These are phyloP conservation scores for Netelia melanura DNA, from an alignment of 2,888 invertebrate genomes.

Conservation along the genomic window DNA sequence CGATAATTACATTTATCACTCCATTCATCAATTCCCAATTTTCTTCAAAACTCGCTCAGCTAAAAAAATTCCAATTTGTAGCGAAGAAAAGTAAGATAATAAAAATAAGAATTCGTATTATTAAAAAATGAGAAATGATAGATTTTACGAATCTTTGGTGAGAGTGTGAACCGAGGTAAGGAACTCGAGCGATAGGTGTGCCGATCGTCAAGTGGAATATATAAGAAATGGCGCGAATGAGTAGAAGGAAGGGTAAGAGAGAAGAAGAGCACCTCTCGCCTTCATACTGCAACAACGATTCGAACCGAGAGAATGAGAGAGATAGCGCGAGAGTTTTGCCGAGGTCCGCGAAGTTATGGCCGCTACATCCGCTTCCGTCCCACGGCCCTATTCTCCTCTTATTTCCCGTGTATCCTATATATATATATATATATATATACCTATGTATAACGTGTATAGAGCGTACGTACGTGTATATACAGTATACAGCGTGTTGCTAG, in stretches of 20 bases:
- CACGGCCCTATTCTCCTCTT: conserved; percentile 80
- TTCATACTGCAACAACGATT: conserved; percentile 55
- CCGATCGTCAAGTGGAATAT: conserved; percentile 34
- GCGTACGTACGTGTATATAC: conserved; percentile 38
- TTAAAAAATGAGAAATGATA: not conserved
- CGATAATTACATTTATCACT: too few species aligned
- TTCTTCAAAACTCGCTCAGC: too few species aligned
- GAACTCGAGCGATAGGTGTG: conserved; percentile 38
- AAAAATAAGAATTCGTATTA: not conserved
- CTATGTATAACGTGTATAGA: conserved; percentile 14
- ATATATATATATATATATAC: conserved; percentile 45
- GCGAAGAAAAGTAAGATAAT: too few species aligned
- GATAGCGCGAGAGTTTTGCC: conserved; percentile 66
- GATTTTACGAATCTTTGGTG: conserved; percentile 1
- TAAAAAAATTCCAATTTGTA: too few species aligned
- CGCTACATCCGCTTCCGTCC: conserved; percentile 84
- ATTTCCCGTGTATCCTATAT: conserved; percentile 70
- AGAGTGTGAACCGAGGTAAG: conserved; percentile 26
- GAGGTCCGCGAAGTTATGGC: conserved; percentile 78
- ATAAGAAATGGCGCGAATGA: conserved; percentile 26
- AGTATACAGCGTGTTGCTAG: conserved; percentile 33
- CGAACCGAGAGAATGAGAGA: conserved; percentile 18
- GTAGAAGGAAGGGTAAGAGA: not conserved
- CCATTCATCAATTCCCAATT: too few species aligned
- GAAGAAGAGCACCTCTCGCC: conserved; percentile 71